These are phyloP conservation scores for Solea solea DNA, from an alignment of 2,113 vertebrate species.

Conservation along the genomic window DNA sequence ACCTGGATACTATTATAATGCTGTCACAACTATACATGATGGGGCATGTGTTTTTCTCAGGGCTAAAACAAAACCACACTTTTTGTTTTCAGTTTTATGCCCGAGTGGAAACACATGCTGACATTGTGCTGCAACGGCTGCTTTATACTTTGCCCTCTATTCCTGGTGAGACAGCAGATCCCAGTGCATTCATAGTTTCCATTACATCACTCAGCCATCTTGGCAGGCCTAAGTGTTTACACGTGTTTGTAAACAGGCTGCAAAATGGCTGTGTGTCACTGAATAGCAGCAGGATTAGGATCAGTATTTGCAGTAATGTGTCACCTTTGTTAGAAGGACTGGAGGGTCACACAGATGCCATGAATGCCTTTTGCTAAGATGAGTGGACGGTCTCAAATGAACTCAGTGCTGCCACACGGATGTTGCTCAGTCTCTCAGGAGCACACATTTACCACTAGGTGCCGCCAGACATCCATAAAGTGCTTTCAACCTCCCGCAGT, in stretches of 20 bases:
- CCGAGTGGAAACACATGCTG: constrained; percentile 11
- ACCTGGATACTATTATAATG: neutral
- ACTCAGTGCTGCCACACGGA: constrained; percentile 1
- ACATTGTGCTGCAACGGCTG: constrained; percentile 26
- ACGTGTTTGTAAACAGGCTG: constrained; percentile 61
- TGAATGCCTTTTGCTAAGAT: constrained; percentile 29
- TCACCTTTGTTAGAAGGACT: constrained; percentile 5
- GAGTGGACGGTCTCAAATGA: neutral
- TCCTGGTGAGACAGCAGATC: constrained; percentile 56
- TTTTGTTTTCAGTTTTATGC: constrained; percentile 1
- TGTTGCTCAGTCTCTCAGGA: constrained; percentile 19
- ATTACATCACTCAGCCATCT: constrained; percentile 63
- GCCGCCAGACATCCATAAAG: constrained; percentile 56
- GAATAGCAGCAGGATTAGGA: constrained; percentile 8
- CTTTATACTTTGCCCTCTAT: constrained; percentile 45
- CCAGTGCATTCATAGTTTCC: constrained; percentile 66
- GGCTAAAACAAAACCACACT: constrained; percentile 17
- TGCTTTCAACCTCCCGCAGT: constrained; percentile 9
- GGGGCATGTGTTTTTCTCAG: neutral
- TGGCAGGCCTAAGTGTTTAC: constrained; percentile 57
- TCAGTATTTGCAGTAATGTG: constrained; percentile 11
- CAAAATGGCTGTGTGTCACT: constrained; percentile 13
- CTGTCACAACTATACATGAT: constrained; percentile 12
- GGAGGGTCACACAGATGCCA: constrained; percentile 18
- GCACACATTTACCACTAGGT: constrained; percentile 53